These are phyloP conservation scores for Pelobates fuscus DNA, from an alignment of 2,113 vertebrate genomes.

Conservation along the genomic window DNA sequence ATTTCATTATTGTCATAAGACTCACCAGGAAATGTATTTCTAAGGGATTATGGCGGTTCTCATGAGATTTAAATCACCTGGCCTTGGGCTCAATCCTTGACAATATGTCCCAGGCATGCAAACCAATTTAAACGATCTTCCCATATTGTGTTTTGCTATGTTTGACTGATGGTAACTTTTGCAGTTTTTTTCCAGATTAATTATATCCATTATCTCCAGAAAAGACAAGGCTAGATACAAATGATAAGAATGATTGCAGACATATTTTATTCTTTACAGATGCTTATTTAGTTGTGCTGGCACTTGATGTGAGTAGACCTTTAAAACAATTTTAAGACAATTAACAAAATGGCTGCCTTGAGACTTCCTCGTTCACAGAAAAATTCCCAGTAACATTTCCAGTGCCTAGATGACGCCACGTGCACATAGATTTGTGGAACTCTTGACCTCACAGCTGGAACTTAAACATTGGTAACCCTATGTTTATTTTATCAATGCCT, in stretches of 20 bases:
- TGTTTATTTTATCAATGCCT: no score
- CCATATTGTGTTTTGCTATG: conserved; percentile 32
- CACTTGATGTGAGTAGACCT: neutral
- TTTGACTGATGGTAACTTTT: conserved; percentile 27
- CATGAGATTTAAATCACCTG: conserved; percentile 48
- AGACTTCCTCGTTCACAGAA: neutral
- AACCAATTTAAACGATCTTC: conserved; percentile 44
- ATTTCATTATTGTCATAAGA: conserved; percentile 48
- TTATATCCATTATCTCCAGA: conserved; percentile 8
- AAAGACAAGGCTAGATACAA: neutral
- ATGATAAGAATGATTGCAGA: conserved; percentile 1
- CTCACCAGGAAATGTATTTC: conserved; percentile 49
- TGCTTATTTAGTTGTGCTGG: neutral
- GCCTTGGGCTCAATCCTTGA: conserved; percentile 42
- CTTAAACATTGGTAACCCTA: no score
- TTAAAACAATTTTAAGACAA: neutral
- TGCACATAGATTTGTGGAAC: neutral
- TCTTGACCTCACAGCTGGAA: no score
- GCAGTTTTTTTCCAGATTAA: conserved; percentile 1
- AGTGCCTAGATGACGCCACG: neutral
- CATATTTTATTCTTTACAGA: neutral
- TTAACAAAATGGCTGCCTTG: neutral
- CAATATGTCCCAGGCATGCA: conserved; percentile 40
- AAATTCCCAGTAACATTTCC: neutral
- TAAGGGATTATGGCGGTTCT: conserved; percentile 45